These are phyloP conservation scores for Poicephalus meyeri DNA, from an alignment of 2,113 vertebrate genomes.

Conservation along the genomic window DNA sequence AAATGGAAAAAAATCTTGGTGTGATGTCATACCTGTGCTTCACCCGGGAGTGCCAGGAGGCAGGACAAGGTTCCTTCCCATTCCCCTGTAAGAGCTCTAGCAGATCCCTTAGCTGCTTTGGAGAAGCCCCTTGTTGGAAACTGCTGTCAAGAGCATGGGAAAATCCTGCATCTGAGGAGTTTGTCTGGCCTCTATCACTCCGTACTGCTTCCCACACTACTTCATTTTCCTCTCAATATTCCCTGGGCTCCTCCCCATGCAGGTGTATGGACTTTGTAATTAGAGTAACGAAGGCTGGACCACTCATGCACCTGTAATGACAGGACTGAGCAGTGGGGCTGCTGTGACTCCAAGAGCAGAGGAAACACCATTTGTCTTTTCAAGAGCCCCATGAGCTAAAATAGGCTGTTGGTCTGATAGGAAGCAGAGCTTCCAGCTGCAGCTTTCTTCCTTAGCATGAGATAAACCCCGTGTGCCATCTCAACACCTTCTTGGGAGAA, in stretches of 20 bases:
- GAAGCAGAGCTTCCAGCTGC: conserved; percentile 28
- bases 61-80: neutral
- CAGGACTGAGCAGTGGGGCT: neutral
- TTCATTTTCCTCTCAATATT: neutral
- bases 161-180: neutral
- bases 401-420: conserved; percentile 33
- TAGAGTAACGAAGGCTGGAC: neutral
- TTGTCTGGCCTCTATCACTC: neutral
- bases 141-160: neutral
- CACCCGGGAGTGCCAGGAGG: neutral
- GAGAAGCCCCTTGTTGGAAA: neutral
- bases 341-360: neutral
- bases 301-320: neutral
- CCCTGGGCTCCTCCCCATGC: neutral
- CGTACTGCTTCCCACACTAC: fast-evolving
- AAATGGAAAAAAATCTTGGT: neutral
- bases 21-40: neutral
- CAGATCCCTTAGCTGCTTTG: neutral
- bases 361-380: conserved; percentile 7
- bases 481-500: neutral
- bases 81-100: neutral
- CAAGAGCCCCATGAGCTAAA: conserved; percentile 18
- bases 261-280: fast-evolving
- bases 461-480: conserved; percentile 26
- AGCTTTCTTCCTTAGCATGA: neutral